Conservation (phyloP, 2,888 invertebrate genomes). For the Bellardia bayeri region DNA sequence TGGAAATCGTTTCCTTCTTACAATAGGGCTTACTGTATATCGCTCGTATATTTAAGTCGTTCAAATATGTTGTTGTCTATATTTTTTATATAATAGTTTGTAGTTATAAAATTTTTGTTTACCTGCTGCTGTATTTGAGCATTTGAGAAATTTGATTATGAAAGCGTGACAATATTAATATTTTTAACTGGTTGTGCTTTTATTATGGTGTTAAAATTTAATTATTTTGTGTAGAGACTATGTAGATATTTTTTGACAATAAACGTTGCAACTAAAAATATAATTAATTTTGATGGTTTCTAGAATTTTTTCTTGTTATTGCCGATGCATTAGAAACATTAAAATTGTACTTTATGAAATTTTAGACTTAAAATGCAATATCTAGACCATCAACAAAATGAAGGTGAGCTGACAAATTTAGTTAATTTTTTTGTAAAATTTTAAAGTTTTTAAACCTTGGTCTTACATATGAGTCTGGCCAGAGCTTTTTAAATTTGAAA, state of each 20-base stretch:
- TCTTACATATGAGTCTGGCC: no score
- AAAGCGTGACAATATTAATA: slow-evolving; percentile 65
- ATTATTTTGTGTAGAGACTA: slow-evolving; percentile 36
- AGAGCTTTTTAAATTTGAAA: no score
- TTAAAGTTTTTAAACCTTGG: no score
- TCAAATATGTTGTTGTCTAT: background rate
- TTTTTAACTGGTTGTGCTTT: slow-evolving; percentile 46
- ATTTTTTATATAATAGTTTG: background rate
- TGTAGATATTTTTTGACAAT: background rate
- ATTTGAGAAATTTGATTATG: slow-evolving; percentile 35
- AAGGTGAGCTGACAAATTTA: no score
- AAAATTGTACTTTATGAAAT: no score
- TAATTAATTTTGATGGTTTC: no score
- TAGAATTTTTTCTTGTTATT: no score
- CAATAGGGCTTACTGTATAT: slow-evolving; percentile 11
- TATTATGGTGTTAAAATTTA: slow-evolving; percentile 52
- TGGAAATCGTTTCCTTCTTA: background rate
- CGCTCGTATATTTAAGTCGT: background rate
- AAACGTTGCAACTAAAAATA: background rate
- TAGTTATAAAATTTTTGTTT: slow-evolving; percentile 35
- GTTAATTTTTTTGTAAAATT: no score
- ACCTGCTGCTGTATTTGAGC: slow-evolving; percentile 56
- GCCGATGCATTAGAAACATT: no score
- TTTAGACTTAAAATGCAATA: no score
- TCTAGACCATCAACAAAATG: no score